phyloP scores from a whole-genome alignment of 2,113 vertebrate species.

The Polyodon spathula region DNA sequence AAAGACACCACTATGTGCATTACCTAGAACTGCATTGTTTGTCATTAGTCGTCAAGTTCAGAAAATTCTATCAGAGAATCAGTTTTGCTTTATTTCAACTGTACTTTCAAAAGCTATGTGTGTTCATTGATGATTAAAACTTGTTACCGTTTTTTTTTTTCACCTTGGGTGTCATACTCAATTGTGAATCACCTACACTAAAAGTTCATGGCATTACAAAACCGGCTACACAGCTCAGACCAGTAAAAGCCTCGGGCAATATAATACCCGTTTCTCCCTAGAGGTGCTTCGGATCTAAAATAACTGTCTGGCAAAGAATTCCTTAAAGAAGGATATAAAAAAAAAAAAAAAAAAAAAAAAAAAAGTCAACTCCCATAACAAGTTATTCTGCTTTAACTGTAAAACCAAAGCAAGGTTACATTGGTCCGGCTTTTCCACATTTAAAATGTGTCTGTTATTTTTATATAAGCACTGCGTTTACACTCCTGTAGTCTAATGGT shows the following conservation, averaged over 20 bases:
- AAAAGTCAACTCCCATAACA: background rate
- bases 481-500: no score
- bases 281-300: constrained; percentile 11
- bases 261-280: constrained; percentile 4
- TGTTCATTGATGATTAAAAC: background rate
- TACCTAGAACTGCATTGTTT: no score
- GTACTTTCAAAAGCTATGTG: background rate
- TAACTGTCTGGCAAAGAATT: constrained; percentile 9
- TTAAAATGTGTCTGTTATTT: background rate
- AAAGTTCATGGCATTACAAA: constrained; percentile 13
- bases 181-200: background rate
- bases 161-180: constrained; percentile 4
- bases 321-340: background rate
- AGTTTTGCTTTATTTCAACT: constrained; percentile 2
- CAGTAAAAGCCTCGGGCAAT: constrained; percentile 11
- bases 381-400: constrained; percentile 3
- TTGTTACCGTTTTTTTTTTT: constrained; percentile 7
- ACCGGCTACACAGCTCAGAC: constrained; percentile 5
- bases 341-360: background rate
- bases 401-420: constrained; percentile 4
- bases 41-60: background rate
- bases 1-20: no score
- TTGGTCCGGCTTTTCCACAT: background rate
- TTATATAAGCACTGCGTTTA: background rate
- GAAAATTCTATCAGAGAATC: background rate